phyloP scores from a whole-genome alignment of 2,888 invertebrate genomes.

The Neoascia interrupta region DNA sequence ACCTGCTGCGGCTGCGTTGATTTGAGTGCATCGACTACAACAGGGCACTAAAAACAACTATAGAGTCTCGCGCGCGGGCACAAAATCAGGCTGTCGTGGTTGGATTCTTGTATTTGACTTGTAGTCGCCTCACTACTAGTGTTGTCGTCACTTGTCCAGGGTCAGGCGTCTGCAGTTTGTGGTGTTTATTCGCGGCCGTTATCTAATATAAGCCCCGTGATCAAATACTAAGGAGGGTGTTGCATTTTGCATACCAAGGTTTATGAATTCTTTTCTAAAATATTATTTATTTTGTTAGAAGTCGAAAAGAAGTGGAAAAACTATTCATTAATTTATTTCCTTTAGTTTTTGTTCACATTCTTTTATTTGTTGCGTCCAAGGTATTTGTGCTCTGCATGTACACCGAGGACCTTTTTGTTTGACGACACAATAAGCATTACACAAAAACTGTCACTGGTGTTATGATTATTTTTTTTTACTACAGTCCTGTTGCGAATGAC shows the following conservation, averaged over 20 bases:
- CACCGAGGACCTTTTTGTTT: too few species aligned
- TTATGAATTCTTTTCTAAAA: too few species aligned
- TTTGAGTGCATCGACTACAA: constrained; percentile 9
- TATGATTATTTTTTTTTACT: too few species aligned
- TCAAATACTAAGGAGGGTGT: constrained; percentile 26
- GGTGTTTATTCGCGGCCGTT: constrained; percentile 34
- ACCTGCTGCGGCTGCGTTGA: constrained; percentile 23
- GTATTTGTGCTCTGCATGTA: too few species aligned
- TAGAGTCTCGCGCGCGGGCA: neutral
- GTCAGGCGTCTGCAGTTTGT: constrained; percentile 31
- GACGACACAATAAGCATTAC: too few species aligned
- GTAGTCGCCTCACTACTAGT: constrained; percentile 4
- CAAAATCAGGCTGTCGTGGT: constrained; percentile 6
- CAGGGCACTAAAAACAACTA: neutral
- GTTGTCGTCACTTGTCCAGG: constrained; percentile 26
- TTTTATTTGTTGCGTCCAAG: too few species aligned
- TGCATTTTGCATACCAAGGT: constrained; percentile 1
- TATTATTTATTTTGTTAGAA: too few species aligned
- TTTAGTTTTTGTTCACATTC: too few species aligned
- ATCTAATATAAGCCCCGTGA: constrained; percentile 29
- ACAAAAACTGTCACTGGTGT: too few species aligned
- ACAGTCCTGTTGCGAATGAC: too few species aligned
- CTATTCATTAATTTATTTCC: too few species aligned
- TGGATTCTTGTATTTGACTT: neutral
- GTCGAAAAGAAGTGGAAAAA: too few species aligned